Conservation (phyloP, 2,888 invertebrate species). For the Idaea dimidiata region DNA sequence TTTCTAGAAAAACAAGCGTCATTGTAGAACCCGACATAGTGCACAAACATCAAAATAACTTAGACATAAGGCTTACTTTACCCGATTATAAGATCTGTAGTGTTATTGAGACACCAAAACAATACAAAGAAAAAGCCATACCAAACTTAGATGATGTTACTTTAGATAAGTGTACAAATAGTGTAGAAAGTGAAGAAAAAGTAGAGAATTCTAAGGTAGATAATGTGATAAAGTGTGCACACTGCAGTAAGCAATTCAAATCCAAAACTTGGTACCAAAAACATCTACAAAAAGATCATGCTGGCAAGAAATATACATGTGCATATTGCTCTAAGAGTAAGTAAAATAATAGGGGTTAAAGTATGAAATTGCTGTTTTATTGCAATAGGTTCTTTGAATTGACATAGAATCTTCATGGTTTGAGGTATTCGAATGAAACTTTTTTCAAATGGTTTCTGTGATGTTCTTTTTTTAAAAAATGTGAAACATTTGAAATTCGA, state of each 20-base stretch:
- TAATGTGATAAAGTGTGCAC: constrained; percentile 40
- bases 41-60: constrained; percentile 19
- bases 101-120: constrained; percentile 20
- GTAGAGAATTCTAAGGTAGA: constrained; percentile 13
- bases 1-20: constrained; percentile 52
- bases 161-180: constrained; percentile 5
- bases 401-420: too few relatives aligned
- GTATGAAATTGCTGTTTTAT: too few relatives aligned
- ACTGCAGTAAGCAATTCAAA: constrained; percentile 55
- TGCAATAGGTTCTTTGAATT: too few relatives aligned
- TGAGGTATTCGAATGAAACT: too few relatives aligned
- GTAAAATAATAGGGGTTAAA: constrained; percentile 21
- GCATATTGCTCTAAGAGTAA: constrained; percentile 59
- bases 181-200: constrained; percentile 20
- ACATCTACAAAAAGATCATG: constrained; percentile 62
- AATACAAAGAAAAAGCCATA: constrained; percentile 12
- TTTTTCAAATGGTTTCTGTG: too few relatives aligned
- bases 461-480: too few relatives aligned
- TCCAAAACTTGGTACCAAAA: constrained; percentile 64
- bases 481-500: too few relatives aligned
- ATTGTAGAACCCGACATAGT: constrained; percentile 51
- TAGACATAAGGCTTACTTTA: constrained; percentile 45
- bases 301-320: constrained; percentile 51
- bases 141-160: constrained; percentile 6
- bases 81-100: constrained; percentile 56